Conservation (phyloP, 2,797 vertebrate species). For the Tenualosa ilisha region DNA sequence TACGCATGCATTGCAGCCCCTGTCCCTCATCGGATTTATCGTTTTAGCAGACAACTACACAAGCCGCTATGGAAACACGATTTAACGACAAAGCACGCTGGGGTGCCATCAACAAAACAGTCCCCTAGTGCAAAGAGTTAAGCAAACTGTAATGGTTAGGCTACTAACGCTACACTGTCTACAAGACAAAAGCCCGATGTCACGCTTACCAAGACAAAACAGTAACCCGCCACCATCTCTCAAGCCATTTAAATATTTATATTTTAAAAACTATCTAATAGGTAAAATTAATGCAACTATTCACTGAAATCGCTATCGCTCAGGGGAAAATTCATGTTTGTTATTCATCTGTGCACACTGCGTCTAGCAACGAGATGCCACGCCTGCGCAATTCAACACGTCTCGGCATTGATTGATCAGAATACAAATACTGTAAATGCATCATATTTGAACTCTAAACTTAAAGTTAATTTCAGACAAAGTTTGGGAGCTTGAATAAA, state of each 20-base stretch:
- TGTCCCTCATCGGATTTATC: not conserved
- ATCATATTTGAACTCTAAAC: slow-evolving; percentile 14
- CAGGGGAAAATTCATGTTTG: slow-evolving; percentile 37
- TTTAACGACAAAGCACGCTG: not conserved
- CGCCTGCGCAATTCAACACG: slow-evolving; percentile 24
- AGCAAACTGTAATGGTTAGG: not conserved
- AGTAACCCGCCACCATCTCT: not conserved
- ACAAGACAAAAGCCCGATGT: not conserved
- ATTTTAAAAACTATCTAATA: slow-evolving; percentile 25
- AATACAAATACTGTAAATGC: not conserved
- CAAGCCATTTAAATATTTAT: not conserved
- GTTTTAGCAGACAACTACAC: slow-evolving; percentile 8
- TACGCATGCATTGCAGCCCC: not conserved
- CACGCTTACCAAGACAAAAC: not conserved
- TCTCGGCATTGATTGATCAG: not conserved
- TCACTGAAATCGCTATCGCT: slow-evolving; percentile 28
- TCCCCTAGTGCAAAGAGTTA: not conserved
- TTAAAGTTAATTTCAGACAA: not conserved
- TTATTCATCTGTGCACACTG: slow-evolving; percentile 39
- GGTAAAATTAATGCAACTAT: slow-evolving; percentile 21
- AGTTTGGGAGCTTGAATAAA: not conserved
- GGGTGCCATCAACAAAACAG: not conserved
- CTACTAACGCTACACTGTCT: not conserved
- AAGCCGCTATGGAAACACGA: not conserved
- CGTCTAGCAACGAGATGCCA: slow-evolving; percentile 47